Evolutionary conservation across 2,113 vertebrate genomes (phyloP), one percentile per base, ranked within the genome.

Genomic region (Collichthys lucidus): DNA sequence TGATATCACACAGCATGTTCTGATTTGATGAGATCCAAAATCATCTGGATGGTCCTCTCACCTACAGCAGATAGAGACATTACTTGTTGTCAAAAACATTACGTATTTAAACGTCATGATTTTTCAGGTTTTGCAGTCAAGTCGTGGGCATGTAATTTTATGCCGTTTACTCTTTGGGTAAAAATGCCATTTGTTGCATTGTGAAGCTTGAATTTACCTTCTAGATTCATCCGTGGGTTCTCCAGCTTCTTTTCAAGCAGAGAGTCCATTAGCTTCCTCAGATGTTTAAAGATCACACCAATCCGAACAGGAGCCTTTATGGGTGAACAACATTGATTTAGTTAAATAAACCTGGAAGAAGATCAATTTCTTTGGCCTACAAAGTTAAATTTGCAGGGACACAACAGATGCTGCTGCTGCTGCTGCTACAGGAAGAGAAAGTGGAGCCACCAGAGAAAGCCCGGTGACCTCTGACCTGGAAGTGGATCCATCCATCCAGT

Each of bases 271-370:
- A 99, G 96, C 81, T 95, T 93, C 88, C 98, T 95, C 65, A 99
- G 91, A 61, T 99, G 97, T 89, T 99, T 99, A 90, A 99, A 99
- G 94, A 99, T 99, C 56, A 99, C 98, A 0, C 97, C 98, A 22
- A 99, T 98, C 83, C 99, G 96, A 5, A 99, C 98, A 14, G 98
- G 98, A 86, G 98, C 98, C 98, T 98, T 74, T 57, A 67, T 55
- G 66, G 0, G 5, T 15, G 8, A 82, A 78, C 1, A 22, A 44
- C 46, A 60, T 2, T 3, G 47, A 59, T 59, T 19, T 0, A 52
- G 19, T 29, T 24, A 17, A 66, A 57, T 19, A 19, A 64, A 56
- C 17, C 9, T 44, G 53, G 53, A 17, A 14, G 8, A 35, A 42
- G 29, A 52, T 73, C 9, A 9, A 22, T 42, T 44, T 60, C 5